phyloP scores from a whole-genome alignment of 2,888 invertebrate genomes.

The Drosophila subquinaria region DNA sequence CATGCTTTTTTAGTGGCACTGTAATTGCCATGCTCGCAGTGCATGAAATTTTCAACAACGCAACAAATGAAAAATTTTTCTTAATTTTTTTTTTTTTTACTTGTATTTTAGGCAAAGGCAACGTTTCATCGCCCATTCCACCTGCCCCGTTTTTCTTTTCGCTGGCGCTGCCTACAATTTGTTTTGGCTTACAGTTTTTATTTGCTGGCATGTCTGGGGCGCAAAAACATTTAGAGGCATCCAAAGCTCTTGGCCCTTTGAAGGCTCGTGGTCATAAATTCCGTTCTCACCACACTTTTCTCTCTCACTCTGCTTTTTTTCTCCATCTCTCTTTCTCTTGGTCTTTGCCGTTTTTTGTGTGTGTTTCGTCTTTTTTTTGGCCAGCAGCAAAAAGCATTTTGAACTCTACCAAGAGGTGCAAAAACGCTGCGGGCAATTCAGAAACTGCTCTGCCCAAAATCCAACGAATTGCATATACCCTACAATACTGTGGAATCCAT shows the following conservation, averaged over 20 bases:
- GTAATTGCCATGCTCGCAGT: constrained; percentile 69
- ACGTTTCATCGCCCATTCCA: not conserved
- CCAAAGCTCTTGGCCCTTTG: constrained; percentile 75
- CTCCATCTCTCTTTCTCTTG: not conserved
- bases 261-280: constrained; percentile 82
- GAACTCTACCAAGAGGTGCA: constrained; percentile 53
- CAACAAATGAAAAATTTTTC: constrained; percentile 71
- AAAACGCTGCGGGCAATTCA: constrained; percentile 49
- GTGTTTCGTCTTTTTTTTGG: constrained; percentile 33
- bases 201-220: constrained; percentile 46
- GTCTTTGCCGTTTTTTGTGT: constrained; percentile 29
- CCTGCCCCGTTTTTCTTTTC: not conserved
- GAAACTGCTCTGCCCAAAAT: not conserved
- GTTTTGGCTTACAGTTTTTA: constrained; percentile 56
- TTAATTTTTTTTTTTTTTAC: constrained; percentile 26
- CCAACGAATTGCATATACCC: constrained; percentile 18
- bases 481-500: not conserved
- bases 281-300: constrained; percentile 80
- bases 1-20: constrained; percentile 28
- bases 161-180: constrained; percentile 26
- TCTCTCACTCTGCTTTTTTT: constrained; percentile 11
- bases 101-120: constrained; percentile 21
- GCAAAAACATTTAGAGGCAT: constrained; percentile 58
- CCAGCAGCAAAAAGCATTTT: constrained; percentile 59
- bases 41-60: constrained; percentile 75